Conservation (phyloP, 2,797 vertebrate genomes). For the Echiichthys vipera region DNA sequence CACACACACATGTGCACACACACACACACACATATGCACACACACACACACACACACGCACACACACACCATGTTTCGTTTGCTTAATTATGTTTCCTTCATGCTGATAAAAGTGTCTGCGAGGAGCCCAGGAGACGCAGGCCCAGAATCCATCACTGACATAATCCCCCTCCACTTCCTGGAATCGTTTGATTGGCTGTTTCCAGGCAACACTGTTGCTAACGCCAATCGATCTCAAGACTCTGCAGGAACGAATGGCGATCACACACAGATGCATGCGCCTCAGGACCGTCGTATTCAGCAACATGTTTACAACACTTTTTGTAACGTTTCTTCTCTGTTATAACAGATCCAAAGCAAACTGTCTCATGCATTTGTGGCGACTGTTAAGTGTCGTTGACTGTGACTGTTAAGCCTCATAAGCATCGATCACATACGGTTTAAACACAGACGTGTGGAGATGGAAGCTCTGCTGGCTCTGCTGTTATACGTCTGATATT, state of each 20-base stretch:
- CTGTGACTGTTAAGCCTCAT: too few relatives aligned
- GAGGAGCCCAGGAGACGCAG: conserved; percentile 1
- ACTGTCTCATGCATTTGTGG: too few relatives aligned
- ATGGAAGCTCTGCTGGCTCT: too few relatives aligned
- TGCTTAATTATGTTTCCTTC: conserved; percentile 55
- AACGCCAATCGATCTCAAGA: conserved; percentile 4
- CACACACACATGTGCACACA: not conserved
- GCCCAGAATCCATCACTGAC: conserved; percentile 53
- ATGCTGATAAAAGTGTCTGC: conserved; percentile 52
- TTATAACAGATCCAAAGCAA: not conserved
- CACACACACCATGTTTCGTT: conserved; percentile 29
- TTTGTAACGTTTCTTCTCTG: not conserved
- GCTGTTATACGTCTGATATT: too few relatives aligned
- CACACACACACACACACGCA: too few relatives aligned
- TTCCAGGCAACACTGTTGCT: conserved; percentile 32
- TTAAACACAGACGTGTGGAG: too few relatives aligned
- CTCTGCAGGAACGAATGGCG: not conserved
- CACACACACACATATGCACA: too few relatives aligned
- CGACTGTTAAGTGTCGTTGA: too few relatives aligned
- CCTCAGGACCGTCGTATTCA: not conserved
- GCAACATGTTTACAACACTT: not conserved
- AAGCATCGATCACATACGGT: too few relatives aligned
- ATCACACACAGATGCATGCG: not conserved
- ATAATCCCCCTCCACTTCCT: conserved; percentile 42
- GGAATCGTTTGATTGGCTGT: conserved; percentile 38